Evolutionary conservation across 2,888 invertebrate species (phyloP), one percentile per base, ranked within the genome.

Genomic region (Nymphalis c-album): DNA sequence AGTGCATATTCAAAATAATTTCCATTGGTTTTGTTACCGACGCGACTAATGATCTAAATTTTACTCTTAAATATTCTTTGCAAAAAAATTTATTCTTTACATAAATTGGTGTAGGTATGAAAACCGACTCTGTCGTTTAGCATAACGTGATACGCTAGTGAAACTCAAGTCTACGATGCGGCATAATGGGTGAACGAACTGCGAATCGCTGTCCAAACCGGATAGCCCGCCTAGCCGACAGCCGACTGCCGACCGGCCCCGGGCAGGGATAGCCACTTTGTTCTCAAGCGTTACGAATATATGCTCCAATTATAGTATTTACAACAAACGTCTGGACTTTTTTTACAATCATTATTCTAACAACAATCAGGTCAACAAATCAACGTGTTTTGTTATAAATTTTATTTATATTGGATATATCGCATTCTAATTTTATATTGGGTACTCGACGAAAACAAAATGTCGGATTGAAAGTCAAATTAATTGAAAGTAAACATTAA

Each of bases 161-260:
- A 77, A 77, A 77, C 73, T 76, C 67, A 68, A 40, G 71, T 72
- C 67, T 75, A 72, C 73, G 70, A 66, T 70, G 75, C 74, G 75
- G 73, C 73, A 73, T 73, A 69, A 83, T 85, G 86, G 90, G 89
- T 90, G 88, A 91, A 91, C 86, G 89, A 91, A 89, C 90, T 87
- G 76, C 82, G 78, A 46, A 75, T 51, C 80, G 79, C 80, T 72
- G 72, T 70, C 85, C 85, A 90, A 91, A 91, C 91, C 90, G 91
- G 91, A 87, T 90, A 87, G 84, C 82, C 85, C 84, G 83, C 83
- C 85, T 84, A 85, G 85, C 80, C 80, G 75, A 79, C 73, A 80
- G 77, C 68, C 63, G 75, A 79, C 73, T 80, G 77, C 68, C 63
- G 65, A 67, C 67, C 64, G 67, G 67, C 67, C 55, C 48, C 62